Evolutionary conservation across 2,888 invertebrate species (phyloP).

Genomic region (Neoaliturus tenellus): DNA sequence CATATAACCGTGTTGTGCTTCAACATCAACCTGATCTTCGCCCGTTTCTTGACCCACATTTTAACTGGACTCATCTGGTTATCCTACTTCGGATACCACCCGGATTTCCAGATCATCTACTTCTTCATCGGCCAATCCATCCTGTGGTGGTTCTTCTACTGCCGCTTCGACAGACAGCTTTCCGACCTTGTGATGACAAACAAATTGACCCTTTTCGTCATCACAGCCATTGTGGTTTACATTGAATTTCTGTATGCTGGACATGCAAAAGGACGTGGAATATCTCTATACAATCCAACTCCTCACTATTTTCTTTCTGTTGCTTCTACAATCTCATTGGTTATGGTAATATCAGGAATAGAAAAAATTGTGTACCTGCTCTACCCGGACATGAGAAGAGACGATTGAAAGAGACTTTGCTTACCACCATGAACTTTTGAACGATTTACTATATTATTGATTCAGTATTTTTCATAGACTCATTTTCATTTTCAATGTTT

Average conservation of each 20-base stretch:
- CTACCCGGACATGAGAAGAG: neutral
- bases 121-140: neutral
- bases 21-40: neutral
- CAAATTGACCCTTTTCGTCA: neutral
- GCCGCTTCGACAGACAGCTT: neutral
- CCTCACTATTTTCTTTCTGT: neutral
- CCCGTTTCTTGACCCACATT: neutral
- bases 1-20: neutral
- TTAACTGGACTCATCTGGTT: neutral
- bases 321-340: neutral
- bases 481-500: no score
- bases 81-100: neutral
- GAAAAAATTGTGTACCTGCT: neutral
- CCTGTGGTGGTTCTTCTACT: neutral
- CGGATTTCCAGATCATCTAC: no score
- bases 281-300: neutral
- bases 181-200: neutral
- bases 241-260: no score
- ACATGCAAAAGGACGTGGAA: no score
- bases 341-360: neutral
- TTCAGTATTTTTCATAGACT: no score
- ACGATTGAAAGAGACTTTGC: no score
- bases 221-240: neutral
- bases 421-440: no score
- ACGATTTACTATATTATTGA: no score